A percentile compares a stretch with the other conserved stretches of the same genome.
Evolutionary conservation across 1,140 invertebrate species (phyloP).

Genomic region (Lepidurus apus): DNA sequence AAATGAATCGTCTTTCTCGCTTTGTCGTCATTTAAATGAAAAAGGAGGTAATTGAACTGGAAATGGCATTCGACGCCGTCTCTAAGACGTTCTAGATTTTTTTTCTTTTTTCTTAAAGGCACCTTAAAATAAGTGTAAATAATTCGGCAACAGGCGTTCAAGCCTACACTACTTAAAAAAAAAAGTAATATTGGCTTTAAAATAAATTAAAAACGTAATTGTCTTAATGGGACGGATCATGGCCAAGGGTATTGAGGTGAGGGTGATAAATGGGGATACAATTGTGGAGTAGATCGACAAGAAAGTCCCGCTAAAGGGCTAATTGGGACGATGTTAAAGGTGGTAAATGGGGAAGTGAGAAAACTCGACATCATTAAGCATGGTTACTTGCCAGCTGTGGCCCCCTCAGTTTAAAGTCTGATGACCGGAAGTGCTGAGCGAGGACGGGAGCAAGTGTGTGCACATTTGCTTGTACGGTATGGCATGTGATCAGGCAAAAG

Average conservation of each 20-base stretch:
- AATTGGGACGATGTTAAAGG: constrained; percentile 11
- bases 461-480: constrained; percentile 9
- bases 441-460: constrained; percentile 17
- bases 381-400: constrained; percentile 13
- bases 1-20: neutral
- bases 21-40: neutral
- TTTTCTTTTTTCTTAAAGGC: too few relatives aligned
- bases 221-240: too few relatives aligned
- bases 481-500: neutral
- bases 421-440: constrained; percentile 20
- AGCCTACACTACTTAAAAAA: too few relatives aligned
- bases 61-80: too few relatives aligned
- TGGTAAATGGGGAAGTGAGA: constrained; percentile 11
- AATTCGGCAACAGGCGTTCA: too few relatives aligned
- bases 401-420: neutral
- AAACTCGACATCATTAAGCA: constrained; percentile 9
- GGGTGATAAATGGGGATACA: neutral
- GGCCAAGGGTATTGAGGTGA: neutral
- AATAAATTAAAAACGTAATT: too few relatives aligned
- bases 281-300: neutral
- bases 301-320: neutral
- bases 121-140: too few relatives aligned
- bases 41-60: neutral
- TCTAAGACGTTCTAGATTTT: too few relatives aligned
- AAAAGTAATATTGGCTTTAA: too few relatives aligned